These are phyloP conservation scores for Rhinogobius similis DNA, from an alignment of 2,113 vertebrate genomes.

Conservation along the genomic window DNA sequence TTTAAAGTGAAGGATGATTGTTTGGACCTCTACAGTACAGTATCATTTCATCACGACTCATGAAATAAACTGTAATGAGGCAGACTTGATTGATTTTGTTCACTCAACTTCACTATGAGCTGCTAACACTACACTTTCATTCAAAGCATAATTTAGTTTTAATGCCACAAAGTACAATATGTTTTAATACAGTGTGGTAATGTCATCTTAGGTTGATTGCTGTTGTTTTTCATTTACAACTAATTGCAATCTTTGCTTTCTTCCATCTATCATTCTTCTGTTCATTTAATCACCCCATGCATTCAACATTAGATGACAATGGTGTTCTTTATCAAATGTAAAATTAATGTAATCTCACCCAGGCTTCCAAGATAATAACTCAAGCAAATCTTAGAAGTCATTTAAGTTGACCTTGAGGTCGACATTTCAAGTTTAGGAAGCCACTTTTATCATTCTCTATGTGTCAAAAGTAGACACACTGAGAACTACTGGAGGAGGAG, in stretches of 20 bases:
- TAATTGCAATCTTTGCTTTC: not conserved
- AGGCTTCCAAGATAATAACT: not conserved
- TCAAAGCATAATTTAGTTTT: not conserved
- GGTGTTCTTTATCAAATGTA: not conserved
- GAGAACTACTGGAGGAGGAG: not conserved
- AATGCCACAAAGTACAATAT: not conserved
- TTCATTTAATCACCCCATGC: not conserved
- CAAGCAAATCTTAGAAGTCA: not conserved
- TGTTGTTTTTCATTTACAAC: conserved; percentile 1
- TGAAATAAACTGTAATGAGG: conserved; percentile 11
- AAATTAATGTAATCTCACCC: not conserved
- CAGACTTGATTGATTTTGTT: conserved; percentile 14
- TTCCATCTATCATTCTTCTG: not conserved
- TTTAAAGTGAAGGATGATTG: not conserved
- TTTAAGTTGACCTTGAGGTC: not conserved
- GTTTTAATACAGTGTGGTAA: not conserved
- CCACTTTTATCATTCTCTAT: not conserved
- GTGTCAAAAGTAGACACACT: not conserved
- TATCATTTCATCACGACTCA: not conserved
- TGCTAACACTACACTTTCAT: not conserved
- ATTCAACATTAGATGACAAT: not conserved
- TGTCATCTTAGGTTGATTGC: not conserved
- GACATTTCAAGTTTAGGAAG: not conserved
- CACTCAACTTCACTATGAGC: not conserved
- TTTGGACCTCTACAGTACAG: not conserved